A percentile compares a stretch with the other conserved stretches of the same genome.
Conservation (phyloP, 2,797 vertebrate genomes). For the Morus bassanus region DNA sequence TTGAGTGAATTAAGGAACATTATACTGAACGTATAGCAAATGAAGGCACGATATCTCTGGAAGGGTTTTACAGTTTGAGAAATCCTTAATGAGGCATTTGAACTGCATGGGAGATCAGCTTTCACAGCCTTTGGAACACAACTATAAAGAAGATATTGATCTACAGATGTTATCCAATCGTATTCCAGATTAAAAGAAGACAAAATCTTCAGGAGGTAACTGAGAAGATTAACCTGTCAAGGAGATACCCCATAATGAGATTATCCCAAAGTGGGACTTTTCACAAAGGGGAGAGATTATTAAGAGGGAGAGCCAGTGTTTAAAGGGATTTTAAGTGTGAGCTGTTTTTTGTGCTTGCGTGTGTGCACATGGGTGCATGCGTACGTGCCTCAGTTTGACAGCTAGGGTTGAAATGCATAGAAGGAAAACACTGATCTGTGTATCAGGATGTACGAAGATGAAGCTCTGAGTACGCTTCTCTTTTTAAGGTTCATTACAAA, state of each 20-base stretch:
- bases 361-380: neutral
- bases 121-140: constrained; percentile 35
- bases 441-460: neutral
- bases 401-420: neutral
- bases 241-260: constrained; percentile 22
- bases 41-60: constrained; percentile 43
- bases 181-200: constrained; percentile 64
- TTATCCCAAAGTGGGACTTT: constrained; percentile 18
- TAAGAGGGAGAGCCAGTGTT: neutral
- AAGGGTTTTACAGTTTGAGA: constrained; percentile 49
- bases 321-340: neutral
- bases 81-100: constrained; percentile 66
- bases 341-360: neutral
- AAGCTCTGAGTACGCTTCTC: neutral
- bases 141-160: constrained; percentile 55
- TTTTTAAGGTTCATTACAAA: constrained; percentile 17
- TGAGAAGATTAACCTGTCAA: constrained; percentile 51
- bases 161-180: constrained; percentile 38
- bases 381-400: neutral
- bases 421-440: neutral
- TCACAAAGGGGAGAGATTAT: constrained; percentile 23
- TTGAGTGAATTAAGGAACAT: constrained; percentile 48
- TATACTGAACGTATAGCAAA: constrained; percentile 29
- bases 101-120: constrained; percentile 21
- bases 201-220: constrained; percentile 43